Percentiles rank a stretch among this genome's conserved stretches.
These are phyloP conservation scores for Hydrochoerus hydrochaeris DNA, from an alignment of 2,113 vertebrate genomes.

Conservation along the genomic window DNA sequence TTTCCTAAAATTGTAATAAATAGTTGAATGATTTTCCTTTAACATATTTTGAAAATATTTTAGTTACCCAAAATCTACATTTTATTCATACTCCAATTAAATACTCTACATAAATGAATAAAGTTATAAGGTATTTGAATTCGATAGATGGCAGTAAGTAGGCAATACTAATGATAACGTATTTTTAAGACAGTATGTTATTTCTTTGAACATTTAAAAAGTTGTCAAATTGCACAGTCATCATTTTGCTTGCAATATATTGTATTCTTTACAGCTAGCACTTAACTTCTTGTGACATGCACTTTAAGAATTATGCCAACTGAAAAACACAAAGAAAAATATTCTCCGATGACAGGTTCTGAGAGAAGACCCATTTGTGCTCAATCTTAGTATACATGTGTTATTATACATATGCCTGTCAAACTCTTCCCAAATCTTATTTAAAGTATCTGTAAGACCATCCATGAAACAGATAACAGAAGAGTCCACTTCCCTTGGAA, in stretches of 20 bases:
- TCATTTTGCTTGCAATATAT: background rate
- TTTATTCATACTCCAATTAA: background rate
- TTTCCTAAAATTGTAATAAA: background rate
- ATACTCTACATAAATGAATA: background rate
- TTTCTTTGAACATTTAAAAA: background rate
- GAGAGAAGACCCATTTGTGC: background rate
- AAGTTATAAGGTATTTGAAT: constrained; percentile 35
- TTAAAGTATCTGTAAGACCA: background rate
- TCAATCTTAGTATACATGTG: background rate
- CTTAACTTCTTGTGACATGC: background rate
- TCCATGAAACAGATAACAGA: background rate
- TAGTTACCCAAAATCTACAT: background rate
- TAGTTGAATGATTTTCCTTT: background rate
- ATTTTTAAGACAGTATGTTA: constrained; percentile 19
- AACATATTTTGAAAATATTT: background rate
- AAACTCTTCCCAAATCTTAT: background rate
- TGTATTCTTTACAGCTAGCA: background rate
- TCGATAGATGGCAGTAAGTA: background rate
- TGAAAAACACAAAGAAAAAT: constrained; percentile 1
- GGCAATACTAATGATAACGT: constrained; percentile 34
- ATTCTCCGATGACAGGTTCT: background rate
- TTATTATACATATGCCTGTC: background rate
- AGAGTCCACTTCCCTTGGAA: background rate
- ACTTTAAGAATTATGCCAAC: background rate
- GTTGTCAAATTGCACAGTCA: background rate